phyloP scores from a whole-genome alignment of 2,888 invertebrate genomes.

The Xanthia icteritia region DNA sequence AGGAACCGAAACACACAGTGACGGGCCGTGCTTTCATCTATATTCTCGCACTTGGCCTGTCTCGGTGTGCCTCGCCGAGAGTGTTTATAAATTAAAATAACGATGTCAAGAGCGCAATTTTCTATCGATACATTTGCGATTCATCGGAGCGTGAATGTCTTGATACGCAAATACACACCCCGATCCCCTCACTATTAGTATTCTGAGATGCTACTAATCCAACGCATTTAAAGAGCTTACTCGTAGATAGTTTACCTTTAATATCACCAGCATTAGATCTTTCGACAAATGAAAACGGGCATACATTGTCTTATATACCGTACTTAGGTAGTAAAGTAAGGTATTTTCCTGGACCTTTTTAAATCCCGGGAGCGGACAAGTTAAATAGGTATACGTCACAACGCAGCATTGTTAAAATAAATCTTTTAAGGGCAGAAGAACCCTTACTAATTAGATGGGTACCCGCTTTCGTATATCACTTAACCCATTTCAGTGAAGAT shows the following conservation, averaged over 20 bases:
- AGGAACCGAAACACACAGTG: too few species aligned
- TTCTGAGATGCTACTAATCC: background rate
- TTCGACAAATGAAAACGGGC: constrained; percentile 3
- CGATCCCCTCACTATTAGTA: background rate
- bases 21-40: too few species aligned
- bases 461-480: constrained; percentile 59
- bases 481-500: constrained; percentile 56
- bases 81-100: constrained; percentile 1
- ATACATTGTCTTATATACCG: constrained; percentile 19
- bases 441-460: constrained; percentile 59
- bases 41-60: too few species aligned
- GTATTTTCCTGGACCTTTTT: constrained; percentile 44
- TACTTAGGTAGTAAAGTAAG: background rate
- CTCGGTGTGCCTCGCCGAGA: too few species aligned
- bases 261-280: constrained; percentile 6
- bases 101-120: constrained; percentile 16
- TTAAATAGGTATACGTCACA: constrained; percentile 41
- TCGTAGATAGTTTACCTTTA: background rate
- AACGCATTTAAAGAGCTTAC: background rate
- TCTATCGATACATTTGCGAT: constrained; percentile 26
- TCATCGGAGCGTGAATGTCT: constrained; percentile 6
- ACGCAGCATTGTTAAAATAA: constrained; percentile 50
- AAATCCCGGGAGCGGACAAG: constrained; percentile 31
- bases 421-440: constrained; percentile 51
- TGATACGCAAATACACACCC: background rate